Base-by-base conservation (phyloP, 1,140 invertebrate genomes). In the Drosophila biarmipes region DNA sequence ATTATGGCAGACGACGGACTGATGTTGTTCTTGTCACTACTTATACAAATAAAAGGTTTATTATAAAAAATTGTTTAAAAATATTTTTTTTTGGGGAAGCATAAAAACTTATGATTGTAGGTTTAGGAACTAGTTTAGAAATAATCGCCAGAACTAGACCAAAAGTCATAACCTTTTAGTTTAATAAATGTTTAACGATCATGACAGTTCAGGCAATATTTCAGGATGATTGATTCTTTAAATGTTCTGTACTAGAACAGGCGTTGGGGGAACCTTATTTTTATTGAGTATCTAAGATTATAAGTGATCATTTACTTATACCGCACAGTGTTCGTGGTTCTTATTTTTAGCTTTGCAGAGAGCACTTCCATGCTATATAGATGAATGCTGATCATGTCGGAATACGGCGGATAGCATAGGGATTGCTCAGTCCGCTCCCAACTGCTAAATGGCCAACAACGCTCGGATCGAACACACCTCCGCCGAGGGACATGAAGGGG, bases 401-500 rank as follows among this genome's bases (percentile, higher is more conserved):
- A 29, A 61, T 21, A 56, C n/a, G 21, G 21, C 19, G 40, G 29
- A 24, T 14, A 15, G 24, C n/a, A 12, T 40, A 45, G 8, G 37
- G 24, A 38, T 6, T 7, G 24, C 29, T 73, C 40, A 74, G 75
- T 68, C 57, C 52, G 35, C 48, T 78, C 55, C 37, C 45, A 46
- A 58, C 42, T 19, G 49, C 45, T 51, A 67, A 61, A 87, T 89
- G 79, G 56, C 35, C 34, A 63, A 71, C 58, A 72, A 56, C 78
- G 87, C 75, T 17, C 55, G 64, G 34, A 81, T 91, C 31, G 87
- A 90, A 35, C 49, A 80, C 57, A 71, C 64, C 10, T 90, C 90
- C 7, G 34, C 57, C 15, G 90, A 91, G 57, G 75, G 80, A n/a
- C 91, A 92, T 49, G 81, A 91, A 56, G 90, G 91, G 15, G 91